Percentiles rank a stretch among this genome's conserved stretches.
phyloP scores from a whole-genome alignment of 64 coral and sea anemone genomes.

The Acropora yongei region DNA sequence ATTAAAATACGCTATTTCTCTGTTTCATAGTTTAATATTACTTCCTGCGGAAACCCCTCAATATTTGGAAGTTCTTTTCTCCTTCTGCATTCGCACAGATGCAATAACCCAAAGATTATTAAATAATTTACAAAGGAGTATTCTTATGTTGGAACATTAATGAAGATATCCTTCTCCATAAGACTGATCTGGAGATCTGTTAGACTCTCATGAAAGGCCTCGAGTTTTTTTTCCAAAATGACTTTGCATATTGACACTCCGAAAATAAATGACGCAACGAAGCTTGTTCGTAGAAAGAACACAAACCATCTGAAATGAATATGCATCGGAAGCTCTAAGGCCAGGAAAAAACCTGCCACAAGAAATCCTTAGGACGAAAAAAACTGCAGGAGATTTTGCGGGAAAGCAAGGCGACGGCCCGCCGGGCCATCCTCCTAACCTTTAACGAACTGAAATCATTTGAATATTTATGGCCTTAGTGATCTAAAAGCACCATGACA shows the following conservation, averaged over 20 bases:
- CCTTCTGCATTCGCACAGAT: not conserved
- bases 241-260: not conserved
- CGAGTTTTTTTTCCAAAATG: not conserved
- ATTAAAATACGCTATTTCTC: not conserved
- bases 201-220: not conserved
- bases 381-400: too few species aligned
- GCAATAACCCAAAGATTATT: not conserved
- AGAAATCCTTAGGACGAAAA: too few species aligned
- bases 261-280: not conserved
- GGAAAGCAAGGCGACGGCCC: too few species aligned
- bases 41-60: not conserved
- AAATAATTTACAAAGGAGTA: not conserved
- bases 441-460: too few species aligned
- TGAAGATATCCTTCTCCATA: not conserved
- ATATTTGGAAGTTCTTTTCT: conserved; percentile 6
- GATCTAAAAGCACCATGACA: too few species aligned
- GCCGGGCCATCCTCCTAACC: too few species aligned
- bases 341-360: too few species aligned
- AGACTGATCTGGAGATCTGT: not conserved
- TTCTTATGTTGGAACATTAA: not conserved
- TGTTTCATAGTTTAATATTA: not conserved
- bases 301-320: not conserved
- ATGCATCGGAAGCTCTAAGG: too few species aligned
- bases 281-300: not conserved
- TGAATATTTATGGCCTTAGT: too few species aligned